Conservation (phyloP, 2,888 invertebrate genomes). For the Elysia crispata region DNA sequence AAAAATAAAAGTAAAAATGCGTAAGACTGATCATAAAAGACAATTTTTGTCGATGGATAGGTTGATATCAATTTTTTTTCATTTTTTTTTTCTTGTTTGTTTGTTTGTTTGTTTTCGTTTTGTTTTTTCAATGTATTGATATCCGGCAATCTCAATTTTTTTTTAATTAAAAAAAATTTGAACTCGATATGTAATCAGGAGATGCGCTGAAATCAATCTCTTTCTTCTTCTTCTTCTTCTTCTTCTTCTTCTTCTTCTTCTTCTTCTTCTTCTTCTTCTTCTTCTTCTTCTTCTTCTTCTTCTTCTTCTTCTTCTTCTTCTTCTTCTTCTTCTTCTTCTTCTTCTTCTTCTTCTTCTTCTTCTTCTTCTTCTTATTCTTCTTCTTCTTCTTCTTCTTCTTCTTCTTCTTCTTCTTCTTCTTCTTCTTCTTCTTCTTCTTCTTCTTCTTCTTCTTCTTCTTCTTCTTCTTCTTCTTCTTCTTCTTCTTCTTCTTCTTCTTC, state of each 20-base stretch:
- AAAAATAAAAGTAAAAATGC: too few relatives aligned
- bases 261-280: slow-evolving; percentile 3
- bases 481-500: slow-evolving; percentile 68
- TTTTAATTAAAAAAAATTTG: too few relatives aligned
- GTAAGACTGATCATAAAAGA: too few relatives aligned
- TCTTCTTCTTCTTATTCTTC: neutral
- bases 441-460: slow-evolving; percentile 70
- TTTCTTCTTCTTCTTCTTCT: slow-evolving; percentile 21
- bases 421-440: slow-evolving; percentile 63
- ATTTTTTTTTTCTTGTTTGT: too few relatives aligned
- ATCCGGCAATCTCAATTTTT: too few relatives aligned
- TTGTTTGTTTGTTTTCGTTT: too few relatives aligned
- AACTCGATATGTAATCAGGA: too few relatives aligned
- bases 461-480: slow-evolving; percentile 65
- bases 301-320: slow-evolving; percentile 3
- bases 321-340: neutral
- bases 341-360: neutral
- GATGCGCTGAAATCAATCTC: too few relatives aligned
- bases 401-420: slow-evolving; percentile 57
- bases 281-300: neutral
- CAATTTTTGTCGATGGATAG: too few relatives aligned
- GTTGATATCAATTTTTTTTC: too few relatives aligned
- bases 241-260: slow-evolving; percentile 11
- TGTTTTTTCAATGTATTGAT: too few relatives aligned
- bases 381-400: slow-evolving; percentile 52